Evolutionary conservation across 2,113 vertebrate species (phyloP), one percentile per base, ranked within the genome.

Genomic region (Semnornis frantzii): DNA sequence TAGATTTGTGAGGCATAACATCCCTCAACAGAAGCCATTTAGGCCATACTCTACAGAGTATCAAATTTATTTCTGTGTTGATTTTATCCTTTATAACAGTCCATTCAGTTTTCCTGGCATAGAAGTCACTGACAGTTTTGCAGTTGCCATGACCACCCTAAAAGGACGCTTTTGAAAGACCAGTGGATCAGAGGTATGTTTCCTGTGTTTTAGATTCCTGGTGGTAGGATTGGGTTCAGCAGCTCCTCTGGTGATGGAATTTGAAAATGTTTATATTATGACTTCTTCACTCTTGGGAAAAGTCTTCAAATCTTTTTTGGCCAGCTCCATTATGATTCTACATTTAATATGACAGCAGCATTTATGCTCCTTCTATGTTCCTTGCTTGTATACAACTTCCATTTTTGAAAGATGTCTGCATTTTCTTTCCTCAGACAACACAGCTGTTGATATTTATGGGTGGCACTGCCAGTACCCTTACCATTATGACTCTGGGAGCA

Each of bases 11-110:
- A 95, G 58, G 83, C 69, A 81, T 66, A 81, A 83, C 28, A 15
- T 92, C 46, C 70, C 69, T 78, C 75, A 96, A 65, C 19, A 65
- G 85, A 77, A 94, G 58, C 62, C 54, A 86, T 54, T 54, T 85
- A 83, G 71, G 81, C 21, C 28, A 25, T 25, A 52, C 90, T 88
- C 82, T 74, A 27, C 33, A 64, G 65, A 68, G 19, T 28, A 64
- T 21, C 74, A 69, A 62, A 25, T 78, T 81, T 68, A 34, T 71
- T 58, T 64, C 5, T 48, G 44, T 66, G 25, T n/a, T 74, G 82
- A 88, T 88, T 85, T 88, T 83, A 65, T 33, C 82, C 58, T 87
- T 93, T 64, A 37, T 62, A 77, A 59, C 33, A 86, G 13, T 59
- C 74, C 25, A 57, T 37, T 23, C 68, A 3, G 81, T 69, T 88